Conservation (phyloP, 2,888 invertebrate genomes). For the Matsumyia berberina region DNA sequence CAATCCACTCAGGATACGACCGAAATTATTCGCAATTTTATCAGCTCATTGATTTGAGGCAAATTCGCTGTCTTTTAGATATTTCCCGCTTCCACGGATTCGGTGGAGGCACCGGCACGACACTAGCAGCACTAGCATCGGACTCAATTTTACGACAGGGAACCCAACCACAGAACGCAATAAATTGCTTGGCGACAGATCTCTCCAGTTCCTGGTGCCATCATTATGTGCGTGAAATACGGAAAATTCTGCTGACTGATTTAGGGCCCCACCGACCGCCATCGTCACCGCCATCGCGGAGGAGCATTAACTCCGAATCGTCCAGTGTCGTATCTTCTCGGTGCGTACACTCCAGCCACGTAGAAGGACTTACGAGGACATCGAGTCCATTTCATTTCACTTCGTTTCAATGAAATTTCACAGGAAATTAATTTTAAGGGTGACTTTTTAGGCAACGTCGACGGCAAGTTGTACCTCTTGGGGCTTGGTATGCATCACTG, state of each 20-base stretch:
- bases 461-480: conserved; percentile 14
- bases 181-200: conserved; percentile 60
- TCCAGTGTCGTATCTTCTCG: conserved; percentile 7
- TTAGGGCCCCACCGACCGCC: conserved; percentile 29
- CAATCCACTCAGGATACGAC: not conserved
- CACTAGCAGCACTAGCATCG: conserved; percentile 7
- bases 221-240: conserved; percentile 61
- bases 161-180: conserved; percentile 44
- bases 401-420: conserved; percentile 66
- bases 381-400: conserved; percentile 61
- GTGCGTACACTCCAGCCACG: conserved; percentile 11
- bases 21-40: conserved; percentile 44
- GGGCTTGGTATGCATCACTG: conserved; percentile 52
- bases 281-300: conserved; percentile 12
- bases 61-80: conserved; percentile 34
- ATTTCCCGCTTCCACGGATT: not conserved
- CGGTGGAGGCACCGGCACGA: not conserved
- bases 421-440: conserved; percentile 71
- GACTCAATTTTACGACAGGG: conserved; percentile 42
- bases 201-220: conserved; percentile 31
- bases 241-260: conserved; percentile 55
- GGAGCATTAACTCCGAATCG: conserved; percentile 35
- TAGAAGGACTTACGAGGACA: conserved; percentile 45
- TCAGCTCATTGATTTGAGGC: conserved; percentile 58
- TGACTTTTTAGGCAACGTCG: conserved; percentile 25